phyloP scores from a whole-genome alignment of 2,113 vertebrate genomes.

The Neodontobutis hainanensis region DNA sequence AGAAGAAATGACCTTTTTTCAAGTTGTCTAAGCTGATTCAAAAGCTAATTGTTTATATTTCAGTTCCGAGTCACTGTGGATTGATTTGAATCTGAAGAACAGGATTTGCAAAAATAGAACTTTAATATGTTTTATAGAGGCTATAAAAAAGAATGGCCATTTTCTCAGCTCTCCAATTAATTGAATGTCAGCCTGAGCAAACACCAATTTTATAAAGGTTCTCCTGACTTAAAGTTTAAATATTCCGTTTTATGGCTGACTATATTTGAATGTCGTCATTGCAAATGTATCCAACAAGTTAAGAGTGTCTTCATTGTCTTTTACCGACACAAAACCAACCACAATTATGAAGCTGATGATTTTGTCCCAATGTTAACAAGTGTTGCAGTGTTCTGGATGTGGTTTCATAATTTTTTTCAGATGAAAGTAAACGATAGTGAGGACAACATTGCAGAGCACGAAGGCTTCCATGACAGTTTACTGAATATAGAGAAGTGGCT shows the following conservation, averaged over 20 bases:
- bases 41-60: too few species aligned
- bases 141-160: neutral
- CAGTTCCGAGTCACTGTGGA: neutral
- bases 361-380: too few species aligned
- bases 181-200: neutral
- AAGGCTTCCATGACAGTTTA: constrained; percentile 80
- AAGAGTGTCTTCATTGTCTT: too few species aligned
- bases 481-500: constrained; percentile 86
- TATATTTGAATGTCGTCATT: neutral
- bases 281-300: too few species aligned
- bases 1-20: too few species aligned
- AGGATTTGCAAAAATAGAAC: neutral
- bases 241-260: neutral
- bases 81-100: neutral
- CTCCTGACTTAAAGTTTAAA: neutral
- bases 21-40: too few species aligned
- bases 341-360: too few species aligned
- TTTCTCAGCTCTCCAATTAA: neutral
- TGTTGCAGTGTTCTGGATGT: neutral
- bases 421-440: constrained; percentile 65
- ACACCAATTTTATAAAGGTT: neutral
- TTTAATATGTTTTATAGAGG: neutral
- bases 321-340: too few species aligned
- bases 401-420: constrained; percentile 35
- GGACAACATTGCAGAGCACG: constrained; percentile 76